Evolutionary conservation across 2,888 invertebrate genomes (phyloP).

Genomic region (Biston stratarius): DNA sequence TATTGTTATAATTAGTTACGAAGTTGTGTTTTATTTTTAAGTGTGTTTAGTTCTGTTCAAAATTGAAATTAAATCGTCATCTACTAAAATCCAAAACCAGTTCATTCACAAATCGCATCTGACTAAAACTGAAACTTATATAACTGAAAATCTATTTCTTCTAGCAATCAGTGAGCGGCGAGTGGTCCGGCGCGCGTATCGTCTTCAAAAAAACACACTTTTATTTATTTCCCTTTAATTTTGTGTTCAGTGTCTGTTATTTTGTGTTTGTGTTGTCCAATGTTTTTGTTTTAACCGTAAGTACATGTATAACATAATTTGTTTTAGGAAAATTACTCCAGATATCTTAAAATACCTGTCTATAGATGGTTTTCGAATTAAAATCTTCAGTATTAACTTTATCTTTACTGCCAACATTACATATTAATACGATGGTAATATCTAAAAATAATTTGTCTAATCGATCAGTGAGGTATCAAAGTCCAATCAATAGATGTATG

Average conservation of each 20-base stretch:
- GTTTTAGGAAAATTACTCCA: too few relatives aligned
- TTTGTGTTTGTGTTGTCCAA: conserved; percentile 17
- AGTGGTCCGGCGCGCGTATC: conserved; percentile 34
- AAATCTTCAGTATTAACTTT: too few relatives aligned
- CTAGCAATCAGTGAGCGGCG: conserved; percentile 9
- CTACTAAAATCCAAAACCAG: conserved; percentile 28
- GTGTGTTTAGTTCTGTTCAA: too few relatives aligned
- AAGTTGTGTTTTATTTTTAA: too few relatives aligned
- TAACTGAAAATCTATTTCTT: conserved; percentile 47
- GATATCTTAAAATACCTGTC: too few relatives aligned
- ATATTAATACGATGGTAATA: too few relatives aligned
- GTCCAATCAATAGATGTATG: neutral
- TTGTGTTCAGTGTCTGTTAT: conserved; percentile 13
- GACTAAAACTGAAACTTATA: conserved; percentile 39
- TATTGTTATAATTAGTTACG: too few relatives aligned
- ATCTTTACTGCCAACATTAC: too few relatives aligned
- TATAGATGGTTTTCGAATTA: too few relatives aligned
- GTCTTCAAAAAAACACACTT: conserved; percentile 26
- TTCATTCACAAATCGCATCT: conserved; percentile 46
- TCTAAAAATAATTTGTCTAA: neutral
- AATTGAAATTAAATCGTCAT: neutral
- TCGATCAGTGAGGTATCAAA: too few relatives aligned
- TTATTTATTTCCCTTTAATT: conserved; percentile 1
- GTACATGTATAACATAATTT: neutral
- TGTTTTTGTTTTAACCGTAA: neutral